Evolutionary conservation across 2,113 vertebrate species (phyloP), one percentile per base, ranked within the genome.

Genomic region (Terrapene triunguis): DNA sequence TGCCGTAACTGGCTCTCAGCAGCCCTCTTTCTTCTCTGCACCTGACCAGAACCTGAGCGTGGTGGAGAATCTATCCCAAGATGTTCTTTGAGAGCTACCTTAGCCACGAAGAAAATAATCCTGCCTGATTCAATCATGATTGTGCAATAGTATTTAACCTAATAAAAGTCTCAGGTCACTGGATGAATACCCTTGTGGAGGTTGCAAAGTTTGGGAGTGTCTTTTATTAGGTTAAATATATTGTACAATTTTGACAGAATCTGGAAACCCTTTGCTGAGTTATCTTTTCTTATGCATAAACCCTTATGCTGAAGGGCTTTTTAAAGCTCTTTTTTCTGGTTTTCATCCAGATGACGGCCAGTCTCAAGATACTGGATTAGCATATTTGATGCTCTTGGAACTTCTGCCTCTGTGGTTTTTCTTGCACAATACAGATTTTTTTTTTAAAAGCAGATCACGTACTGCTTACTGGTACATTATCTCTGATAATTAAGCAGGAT

Each of bases 211-310:
- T 53, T 57, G 25, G 47, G 14, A 10, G 50, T 62, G 6, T 84
- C 55, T 92, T 57, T 24, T 13, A 50, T 14, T 78, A 74, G 32
- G 19, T 87, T 83, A 84, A 42, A 22, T 44, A 53, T 48, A 5
- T 27, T 81, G 35, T 47, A 22, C 53, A 65, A 27, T 93, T 92
- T 79, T 6, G 74, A 27, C 53, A 48, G 53, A 82, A 80, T 84
- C 76, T 95, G 86, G 62, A 92, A 89, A 93, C 38, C n/a, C 93
- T 88, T 93, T 87, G 53, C 35, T 88, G 89, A 89, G 53, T 72
- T 88, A 92, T 55, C 85, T 69, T 4, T 54, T 92, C 65, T 88
- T 89, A 83, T 82, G 35, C 53, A 76, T 87, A 69, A 59, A 44
- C 62, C 21, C 65, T 92, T 87, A 78, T 82, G 80, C 65, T 76